These are phyloP conservation scores for Prunella himalayana DNA, from an alignment of 2,113 vertebrate species.

Conservation along the genomic window DNA sequence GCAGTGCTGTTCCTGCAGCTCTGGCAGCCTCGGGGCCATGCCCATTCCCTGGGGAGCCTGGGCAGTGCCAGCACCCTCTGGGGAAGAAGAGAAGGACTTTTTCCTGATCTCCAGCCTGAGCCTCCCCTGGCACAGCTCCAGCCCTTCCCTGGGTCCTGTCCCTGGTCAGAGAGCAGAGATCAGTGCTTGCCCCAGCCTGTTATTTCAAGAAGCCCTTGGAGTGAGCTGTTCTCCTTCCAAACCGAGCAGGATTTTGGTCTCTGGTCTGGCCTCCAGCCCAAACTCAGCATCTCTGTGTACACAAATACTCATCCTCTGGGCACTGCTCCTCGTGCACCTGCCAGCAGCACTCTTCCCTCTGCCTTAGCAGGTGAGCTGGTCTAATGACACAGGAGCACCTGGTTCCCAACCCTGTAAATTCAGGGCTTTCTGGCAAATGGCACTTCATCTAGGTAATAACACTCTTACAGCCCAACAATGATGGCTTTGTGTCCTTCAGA, in stretches of 20 bases:
- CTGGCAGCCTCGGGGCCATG: neutral
- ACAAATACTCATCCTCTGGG: neutral
- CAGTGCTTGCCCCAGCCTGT: neutral
- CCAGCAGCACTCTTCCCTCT: neutral
- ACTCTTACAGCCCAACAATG: neutral
- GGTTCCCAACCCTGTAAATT: neutral
- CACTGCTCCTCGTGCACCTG: neutral
- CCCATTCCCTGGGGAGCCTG: neutral
- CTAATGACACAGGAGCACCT: neutral
- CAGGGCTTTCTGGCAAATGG: neutral
- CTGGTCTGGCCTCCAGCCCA: neutral
- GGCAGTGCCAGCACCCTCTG: neutral
- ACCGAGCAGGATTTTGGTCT: neutral
- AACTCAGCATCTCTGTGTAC: neutral
- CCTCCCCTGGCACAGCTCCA: neutral
- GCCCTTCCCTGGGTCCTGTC: neutral
- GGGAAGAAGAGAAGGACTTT: neutral
- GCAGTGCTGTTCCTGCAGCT: accelerated
- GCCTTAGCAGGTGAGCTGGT: neutral
- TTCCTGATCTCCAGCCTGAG: neutral
- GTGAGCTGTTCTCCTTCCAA: neutral
- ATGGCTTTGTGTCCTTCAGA: neutral
- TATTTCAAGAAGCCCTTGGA: neutral
- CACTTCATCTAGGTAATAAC: neutral
- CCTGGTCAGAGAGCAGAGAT: neutral